Evolutionary conservation across 2,113 vertebrate species (phyloP), one percentile per base, ranked within the genome.

Genomic region (Blennius ocellaris): DNA sequence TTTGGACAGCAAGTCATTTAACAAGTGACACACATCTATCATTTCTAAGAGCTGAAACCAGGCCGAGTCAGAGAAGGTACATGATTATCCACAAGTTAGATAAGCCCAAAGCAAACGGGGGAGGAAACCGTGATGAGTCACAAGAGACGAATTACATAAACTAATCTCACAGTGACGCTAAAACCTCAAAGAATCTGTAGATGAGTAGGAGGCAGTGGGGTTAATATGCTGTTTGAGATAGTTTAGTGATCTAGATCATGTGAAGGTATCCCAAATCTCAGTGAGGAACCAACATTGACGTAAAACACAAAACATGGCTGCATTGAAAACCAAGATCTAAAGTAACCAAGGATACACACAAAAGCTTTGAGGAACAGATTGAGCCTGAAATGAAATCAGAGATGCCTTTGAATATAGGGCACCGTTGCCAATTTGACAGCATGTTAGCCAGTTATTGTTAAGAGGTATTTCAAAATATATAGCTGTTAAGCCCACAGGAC

Each of bases 101-200:
- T 85, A 73, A 76, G 78, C 86, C 76, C 73, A 71, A 66, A 67
- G 74, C 60, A 59, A 82, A 85, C 12, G 72, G 79, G 63, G 89
- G 81, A 89, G 81, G 86, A 58, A 62, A 85, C 85, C 47, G 5
- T 63, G 73, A 85, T 89, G 88, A 90, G 75, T 89, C 85, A 89
- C 75, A 78, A 56, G 82, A 86, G 90, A 78, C 77, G 74, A 73
- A 86, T 87, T 87, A 85, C 66, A 87, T 85, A 90, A 86, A 84
- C 73, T 87, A 85, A 91, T 86, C 83, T 80, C 62, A 69, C 64
- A 68, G 77, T 71, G 69, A 75, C 68, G 76, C 79, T 78, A 69
- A 86, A 89, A 85, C 75, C 83, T 84, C 30, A 12, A 85, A 84
- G 70, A 85, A 71, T 84, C 80, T 66, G 62, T 50, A 53, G 66